Conservation (phyloP, 2,888 invertebrate genomes). For the Hololepta plana region DNA sequence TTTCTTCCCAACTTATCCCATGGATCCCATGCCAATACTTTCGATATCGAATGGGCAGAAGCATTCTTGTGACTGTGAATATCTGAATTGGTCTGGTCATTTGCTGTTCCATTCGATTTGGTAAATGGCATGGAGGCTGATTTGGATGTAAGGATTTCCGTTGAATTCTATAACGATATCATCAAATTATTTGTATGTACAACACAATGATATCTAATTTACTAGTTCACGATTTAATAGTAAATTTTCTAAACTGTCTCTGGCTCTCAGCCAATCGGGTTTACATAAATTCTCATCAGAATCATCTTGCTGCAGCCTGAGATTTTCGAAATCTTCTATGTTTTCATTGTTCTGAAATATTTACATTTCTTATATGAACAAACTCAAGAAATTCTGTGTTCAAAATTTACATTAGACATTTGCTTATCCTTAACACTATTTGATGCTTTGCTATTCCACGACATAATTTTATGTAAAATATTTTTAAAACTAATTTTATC, state of each 20-base stretch:
- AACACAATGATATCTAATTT: constrained; percentile 2
- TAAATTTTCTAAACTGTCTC: constrained; percentile 20
- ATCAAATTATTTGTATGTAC: not conserved
- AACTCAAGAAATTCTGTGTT: no score
- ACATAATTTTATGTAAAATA: no score
- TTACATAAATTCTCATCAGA: constrained; percentile 12
- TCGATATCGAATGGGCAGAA: constrained; percentile 12
- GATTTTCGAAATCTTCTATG: no score
- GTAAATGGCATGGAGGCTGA: constrained; percentile 11
- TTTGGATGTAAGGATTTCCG: constrained; percentile 8
- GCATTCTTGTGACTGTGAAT: constrained; percentile 10
- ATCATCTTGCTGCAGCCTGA: constrained; percentile 10
- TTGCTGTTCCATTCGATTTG: constrained; percentile 11
- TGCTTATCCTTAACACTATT: no score
- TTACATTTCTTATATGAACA: no score
- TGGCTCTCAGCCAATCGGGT: constrained; percentile 15
- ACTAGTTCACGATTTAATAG: constrained; percentile 16
- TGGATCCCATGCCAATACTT: constrained; percentile 18
- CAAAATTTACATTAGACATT: no score
- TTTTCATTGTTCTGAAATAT: no score
- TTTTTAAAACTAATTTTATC: no score
- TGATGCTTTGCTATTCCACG: no score
- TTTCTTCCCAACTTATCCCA: constrained; percentile 20
- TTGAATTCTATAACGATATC: not conserved
- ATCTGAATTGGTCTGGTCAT: constrained; percentile 12